A percentile compares a stretch with the other conserved stretches of the same genome.
These are phyloP conservation scores for Dioctria rufipes DNA, from an alignment of 2,888 invertebrate genomes.

Conservation along the genomic window DNA sequence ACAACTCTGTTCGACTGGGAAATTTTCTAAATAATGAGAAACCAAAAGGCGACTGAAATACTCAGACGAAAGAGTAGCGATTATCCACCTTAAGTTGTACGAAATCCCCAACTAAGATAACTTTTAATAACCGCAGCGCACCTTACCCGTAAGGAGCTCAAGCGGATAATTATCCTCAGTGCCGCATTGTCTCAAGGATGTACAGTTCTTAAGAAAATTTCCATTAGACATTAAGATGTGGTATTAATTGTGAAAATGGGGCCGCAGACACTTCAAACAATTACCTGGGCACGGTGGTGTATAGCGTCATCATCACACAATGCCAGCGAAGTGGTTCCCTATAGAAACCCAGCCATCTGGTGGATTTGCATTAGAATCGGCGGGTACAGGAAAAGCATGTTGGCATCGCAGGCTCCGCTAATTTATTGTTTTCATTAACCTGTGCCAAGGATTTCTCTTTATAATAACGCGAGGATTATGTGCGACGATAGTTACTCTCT, in stretches of 20 bases:
- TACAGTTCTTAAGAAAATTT: constrained; percentile 32
- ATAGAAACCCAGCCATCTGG: constrained; percentile 48
- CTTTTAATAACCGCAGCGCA: constrained; percentile 49
- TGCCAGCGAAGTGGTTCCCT: constrained; percentile 30
- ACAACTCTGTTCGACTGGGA: neutral
- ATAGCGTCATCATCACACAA: constrained; percentile 20
- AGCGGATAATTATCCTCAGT: constrained; percentile 37
- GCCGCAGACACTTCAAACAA: constrained; percentile 35
- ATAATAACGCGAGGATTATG: constrained; percentile 52
- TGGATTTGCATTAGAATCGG: constrained; percentile 51
- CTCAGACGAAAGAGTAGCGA: constrained; percentile 5
- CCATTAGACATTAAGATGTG: constrained; percentile 52
- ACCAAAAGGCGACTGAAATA: neutral
- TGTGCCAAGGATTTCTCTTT: constrained; percentile 50
- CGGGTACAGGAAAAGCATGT: constrained; percentile 21
- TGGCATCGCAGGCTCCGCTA: constrained; percentile 37
- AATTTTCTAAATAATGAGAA: neutral
- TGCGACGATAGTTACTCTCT: constrained; percentile 49
- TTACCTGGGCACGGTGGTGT: constrained; percentile 29
- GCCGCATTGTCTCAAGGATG: constrained; percentile 48
- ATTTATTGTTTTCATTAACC: constrained; percentile 54
- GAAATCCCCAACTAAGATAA: constrained; percentile 25
- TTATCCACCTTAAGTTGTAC: constrained; percentile 17
- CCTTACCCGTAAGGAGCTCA: constrained; percentile 27
- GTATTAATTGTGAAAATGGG: constrained; percentile 46